Percentiles rank a stretch among this genome's conserved stretches.
Evolutionary conservation across 1,140 invertebrate genomes (phyloP).

Genomic region (Triops longicaudatus): DNA sequence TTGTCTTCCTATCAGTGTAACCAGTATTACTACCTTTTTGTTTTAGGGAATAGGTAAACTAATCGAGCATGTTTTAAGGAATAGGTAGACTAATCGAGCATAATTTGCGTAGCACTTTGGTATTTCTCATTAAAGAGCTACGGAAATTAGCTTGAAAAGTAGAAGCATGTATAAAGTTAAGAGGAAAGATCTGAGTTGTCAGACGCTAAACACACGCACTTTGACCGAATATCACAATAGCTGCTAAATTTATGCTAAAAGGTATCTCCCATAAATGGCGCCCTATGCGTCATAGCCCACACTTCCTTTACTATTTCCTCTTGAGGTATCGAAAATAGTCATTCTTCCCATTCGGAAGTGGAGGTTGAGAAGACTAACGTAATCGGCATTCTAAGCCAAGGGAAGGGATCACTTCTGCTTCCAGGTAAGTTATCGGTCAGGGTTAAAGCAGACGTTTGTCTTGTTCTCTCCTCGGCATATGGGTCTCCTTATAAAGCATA

Average conservation of each 20-base stretch:
- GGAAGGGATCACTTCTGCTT: neutral
- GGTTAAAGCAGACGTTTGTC: neutral
- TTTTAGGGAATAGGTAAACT: no score
- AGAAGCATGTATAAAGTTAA: no score
- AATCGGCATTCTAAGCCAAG: neutral
- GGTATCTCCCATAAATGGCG: neutral
- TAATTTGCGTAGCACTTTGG: no score
- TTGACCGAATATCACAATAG: no score
- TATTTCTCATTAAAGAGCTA: no score
- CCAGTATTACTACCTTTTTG: no score
- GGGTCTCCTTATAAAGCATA: slow-evolving; percentile 3
- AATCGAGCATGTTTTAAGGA: no score
- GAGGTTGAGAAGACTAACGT: neutral
- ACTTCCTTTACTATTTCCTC: neutral
- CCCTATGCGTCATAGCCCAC: neutral
- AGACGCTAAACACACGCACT: no score
- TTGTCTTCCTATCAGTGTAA: no score
- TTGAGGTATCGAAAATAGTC: neutral
- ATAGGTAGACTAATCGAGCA: no score
- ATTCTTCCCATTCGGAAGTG: neutral
- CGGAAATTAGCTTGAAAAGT: no score
- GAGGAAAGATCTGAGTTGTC: no score
- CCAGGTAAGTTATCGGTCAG: slow-evolving; percentile 14
- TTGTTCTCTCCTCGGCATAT: neutral
- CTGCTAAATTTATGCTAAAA: neutral